Conservation (phyloP, 2,888 invertebrate genomes). For the Drosophila niveifrons region DNA sequence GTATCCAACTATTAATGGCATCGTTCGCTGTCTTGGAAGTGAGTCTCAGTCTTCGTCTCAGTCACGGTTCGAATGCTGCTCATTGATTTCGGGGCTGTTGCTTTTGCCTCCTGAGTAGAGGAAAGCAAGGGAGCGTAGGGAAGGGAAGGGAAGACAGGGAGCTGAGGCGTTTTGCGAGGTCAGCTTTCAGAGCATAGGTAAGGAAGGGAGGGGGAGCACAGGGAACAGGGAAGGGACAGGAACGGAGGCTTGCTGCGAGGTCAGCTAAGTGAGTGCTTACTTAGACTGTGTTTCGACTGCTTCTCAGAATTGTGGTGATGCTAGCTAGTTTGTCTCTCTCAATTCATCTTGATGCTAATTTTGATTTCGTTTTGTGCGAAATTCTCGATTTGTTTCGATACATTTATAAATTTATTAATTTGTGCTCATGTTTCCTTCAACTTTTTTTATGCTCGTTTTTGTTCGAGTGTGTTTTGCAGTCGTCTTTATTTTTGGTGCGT, state of each 20-base stretch:
- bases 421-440: slow-evolving; percentile 36
- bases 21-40: slow-evolving; percentile 13
- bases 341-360: slow-evolving; percentile 10
- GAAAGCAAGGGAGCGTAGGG: too few species aligned
- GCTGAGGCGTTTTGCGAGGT: neutral
- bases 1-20: slow-evolving; percentile 36
- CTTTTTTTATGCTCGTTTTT: slow-evolving; percentile 8
- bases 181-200: neutral
- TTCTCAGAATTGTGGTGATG: slow-evolving; percentile 64
- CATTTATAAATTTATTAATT: slow-evolving; percentile 70
- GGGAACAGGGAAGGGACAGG: neutral
- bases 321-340: slow-evolving; percentile 9
- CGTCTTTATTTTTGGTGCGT: slow-evolving; percentile 22
- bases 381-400: slow-evolving; percentile 59
- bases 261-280: slow-evolving; percentile 31
- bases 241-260: neutral
- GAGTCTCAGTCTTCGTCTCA: slow-evolving; percentile 11
- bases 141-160: neutral
- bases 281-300: slow-evolving; percentile 8
- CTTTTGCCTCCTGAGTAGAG: neutral
- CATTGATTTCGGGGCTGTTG: slow-evolving; percentile 60
- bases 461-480: slow-evolving; percentile 40
- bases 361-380: neutral
- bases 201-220: neutral
- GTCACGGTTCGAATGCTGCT: slow-evolving; percentile 41